phyloP scores from a whole-genome alignment of 2,113 vertebrate species.

The Gavia stellata region DNA sequence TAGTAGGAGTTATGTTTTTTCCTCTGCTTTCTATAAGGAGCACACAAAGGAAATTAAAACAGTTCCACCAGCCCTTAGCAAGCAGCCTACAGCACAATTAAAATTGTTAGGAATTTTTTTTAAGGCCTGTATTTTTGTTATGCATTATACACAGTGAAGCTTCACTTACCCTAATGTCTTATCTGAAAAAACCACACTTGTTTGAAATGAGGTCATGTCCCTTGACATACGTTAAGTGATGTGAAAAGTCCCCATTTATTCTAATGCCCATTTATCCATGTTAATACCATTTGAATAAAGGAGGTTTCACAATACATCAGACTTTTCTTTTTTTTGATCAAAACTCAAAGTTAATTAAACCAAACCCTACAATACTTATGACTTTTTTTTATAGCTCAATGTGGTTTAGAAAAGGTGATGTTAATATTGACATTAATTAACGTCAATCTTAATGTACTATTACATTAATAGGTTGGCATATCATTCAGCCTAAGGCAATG shows the following conservation, averaged over 20 bases:
- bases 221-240: constrained; percentile 16
- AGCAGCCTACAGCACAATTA: neutral
- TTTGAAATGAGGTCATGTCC: constrained; percentile 47
- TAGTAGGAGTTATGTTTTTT: neutral
- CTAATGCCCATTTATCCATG: neutral
- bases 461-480: constrained; percentile 63
- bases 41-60: neutral
- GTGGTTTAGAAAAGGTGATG: constrained; percentile 60
- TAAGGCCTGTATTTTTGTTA: neutral
- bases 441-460: constrained; percentile 64
- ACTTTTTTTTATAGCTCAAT: constrained; percentile 20
- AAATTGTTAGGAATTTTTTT: neutral
- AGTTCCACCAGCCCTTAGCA: neutral
- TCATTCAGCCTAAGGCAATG: constrained; percentile 53
- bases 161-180: constrained; percentile 14
- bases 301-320: neutral
- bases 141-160: constrained; percentile 11
- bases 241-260: constrained; percentile 5
- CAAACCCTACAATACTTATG: constrained; percentile 51
- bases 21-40: neutral
- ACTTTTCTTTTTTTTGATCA: neutral
- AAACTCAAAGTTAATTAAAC: constrained; percentile 61
- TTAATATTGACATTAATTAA: constrained; percentile 70
- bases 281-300: constrained; percentile 17
- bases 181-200: neutral